These are phyloP conservation scores for Apocheima hispidaria DNA, from an alignment of 2,888 invertebrate genomes.

Conservation along the genomic window DNA sequence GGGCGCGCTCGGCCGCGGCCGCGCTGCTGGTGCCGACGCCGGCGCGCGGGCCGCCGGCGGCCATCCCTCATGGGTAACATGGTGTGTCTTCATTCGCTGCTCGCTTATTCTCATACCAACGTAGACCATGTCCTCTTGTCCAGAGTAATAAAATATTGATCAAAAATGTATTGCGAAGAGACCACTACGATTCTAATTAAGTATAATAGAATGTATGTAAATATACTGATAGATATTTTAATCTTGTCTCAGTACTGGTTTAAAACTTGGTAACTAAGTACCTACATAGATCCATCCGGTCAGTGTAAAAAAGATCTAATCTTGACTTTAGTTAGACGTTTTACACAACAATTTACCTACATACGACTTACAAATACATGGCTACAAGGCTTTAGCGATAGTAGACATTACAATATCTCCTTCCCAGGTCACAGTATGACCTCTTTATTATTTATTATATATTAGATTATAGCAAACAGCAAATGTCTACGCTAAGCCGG, in stretches of 20 bases:
- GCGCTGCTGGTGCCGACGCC: conserved; percentile 79
- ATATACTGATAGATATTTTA: too few species aligned
- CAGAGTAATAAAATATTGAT: background rate
- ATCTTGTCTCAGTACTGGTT: too few species aligned
- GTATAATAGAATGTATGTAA: too few species aligned
- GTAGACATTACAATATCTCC: conserved; percentile 13
- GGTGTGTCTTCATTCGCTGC: conserved; percentile 80
- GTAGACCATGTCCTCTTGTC: background rate
- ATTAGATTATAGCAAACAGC: conserved; percentile 5
- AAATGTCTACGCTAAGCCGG: conserved; percentile 1
- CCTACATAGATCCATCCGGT: background rate
- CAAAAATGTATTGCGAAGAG: background rate
- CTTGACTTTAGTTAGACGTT: background rate
- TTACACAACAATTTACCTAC: background rate
- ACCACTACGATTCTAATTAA: too few species aligned
- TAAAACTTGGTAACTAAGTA: background rate
- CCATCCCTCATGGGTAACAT: conserved; percentile 82
- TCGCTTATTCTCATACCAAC: conserved; percentile 59
- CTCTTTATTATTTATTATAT: too few species aligned
- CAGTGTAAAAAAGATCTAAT: background rate
- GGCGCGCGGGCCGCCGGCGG: conserved; percentile 78
- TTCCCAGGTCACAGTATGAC: conserved; percentile 15
- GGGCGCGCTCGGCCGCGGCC: conserved; percentile 64
- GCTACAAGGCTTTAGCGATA: background rate
- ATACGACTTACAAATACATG: background rate